Conservation (phyloP, 2,113 vertebrate species). For the Pionites leucogaster region DNA sequence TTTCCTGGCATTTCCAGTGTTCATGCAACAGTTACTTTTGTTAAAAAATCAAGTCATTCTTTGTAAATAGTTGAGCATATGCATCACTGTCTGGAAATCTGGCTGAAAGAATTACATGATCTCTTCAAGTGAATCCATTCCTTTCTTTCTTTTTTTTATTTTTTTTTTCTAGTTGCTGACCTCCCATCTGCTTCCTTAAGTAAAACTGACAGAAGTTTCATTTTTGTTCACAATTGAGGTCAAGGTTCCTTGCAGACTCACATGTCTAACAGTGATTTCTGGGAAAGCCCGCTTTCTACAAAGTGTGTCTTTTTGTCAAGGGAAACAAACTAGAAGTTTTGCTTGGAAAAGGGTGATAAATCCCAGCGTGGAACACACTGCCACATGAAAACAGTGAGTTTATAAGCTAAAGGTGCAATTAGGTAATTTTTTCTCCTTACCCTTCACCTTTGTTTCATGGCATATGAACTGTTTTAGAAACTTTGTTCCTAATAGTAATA, state of each 20-base stretch:
- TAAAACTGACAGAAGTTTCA: background rate
- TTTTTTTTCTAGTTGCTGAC: background rate
- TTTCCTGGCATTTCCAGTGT: background rate
- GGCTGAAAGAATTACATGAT: background rate
- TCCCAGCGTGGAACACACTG: background rate
- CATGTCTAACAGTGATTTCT: background rate
- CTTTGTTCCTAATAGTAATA: accelerated
- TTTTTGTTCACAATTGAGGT: background rate
- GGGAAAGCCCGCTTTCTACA: background rate
- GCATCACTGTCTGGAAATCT: background rate
- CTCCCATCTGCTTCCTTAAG: background rate
- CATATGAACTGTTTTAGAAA: background rate
- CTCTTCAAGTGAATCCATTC: background rate
- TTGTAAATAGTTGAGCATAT: background rate
- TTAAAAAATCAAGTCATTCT: background rate
- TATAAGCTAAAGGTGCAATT: background rate
- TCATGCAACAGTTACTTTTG: background rate
- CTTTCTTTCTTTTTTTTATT: background rate
- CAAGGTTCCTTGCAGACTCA: background rate
- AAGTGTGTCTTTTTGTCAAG: background rate
- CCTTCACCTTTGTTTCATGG: background rate
- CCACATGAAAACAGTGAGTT: background rate
- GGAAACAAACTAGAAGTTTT: background rate
- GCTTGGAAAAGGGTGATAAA: background rate
- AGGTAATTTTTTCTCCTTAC: background rate